Conservation (phyloP, 2,113 vertebrate genomes). For the Malurus alboscapulatus region DNA sequence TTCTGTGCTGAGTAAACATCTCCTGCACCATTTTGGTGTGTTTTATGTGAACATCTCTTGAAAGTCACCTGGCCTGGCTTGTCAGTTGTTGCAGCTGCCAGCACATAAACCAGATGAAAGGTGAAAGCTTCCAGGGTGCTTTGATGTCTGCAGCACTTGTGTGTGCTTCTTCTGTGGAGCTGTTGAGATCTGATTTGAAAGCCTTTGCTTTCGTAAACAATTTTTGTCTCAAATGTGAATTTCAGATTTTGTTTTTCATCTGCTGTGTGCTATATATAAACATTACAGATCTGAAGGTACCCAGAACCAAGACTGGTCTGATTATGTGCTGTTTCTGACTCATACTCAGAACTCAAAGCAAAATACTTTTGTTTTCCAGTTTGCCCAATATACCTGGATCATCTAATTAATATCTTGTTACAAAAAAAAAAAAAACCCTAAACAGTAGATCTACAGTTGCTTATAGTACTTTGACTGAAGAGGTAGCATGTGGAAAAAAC, state of each 20-base stretch:
- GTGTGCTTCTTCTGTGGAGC: neutral
- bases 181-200: neutral
- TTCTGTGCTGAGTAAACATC: neutral
- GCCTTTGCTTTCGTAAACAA: conserved; percentile 8
- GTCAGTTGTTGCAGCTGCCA: neutral
- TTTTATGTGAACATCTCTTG: neutral
- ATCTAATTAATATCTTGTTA: neutral
- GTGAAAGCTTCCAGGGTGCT: neutral
- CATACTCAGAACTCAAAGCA: neutral
- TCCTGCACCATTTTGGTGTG: neutral
- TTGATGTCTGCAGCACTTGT: neutral
- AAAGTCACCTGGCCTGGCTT: neutral
- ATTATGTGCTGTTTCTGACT: neutral
- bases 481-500: neutral
- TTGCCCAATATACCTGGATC: neutral
- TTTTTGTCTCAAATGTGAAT: conserved; percentile 9
- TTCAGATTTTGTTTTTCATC: conserved; percentile 20
- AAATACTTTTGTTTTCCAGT: neutral
- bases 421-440: neutral
- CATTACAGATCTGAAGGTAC: neutral
- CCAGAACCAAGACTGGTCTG: neutral
- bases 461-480: neutral
- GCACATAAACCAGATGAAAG: neutral
- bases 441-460: neutral
- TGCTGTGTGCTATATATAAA: neutral